Percentiles rank a stretch among this genome's conserved stretches.
Conservation (phyloP, 2,888 invertebrate species). For the Hirtodrosophila duncani region DNA sequence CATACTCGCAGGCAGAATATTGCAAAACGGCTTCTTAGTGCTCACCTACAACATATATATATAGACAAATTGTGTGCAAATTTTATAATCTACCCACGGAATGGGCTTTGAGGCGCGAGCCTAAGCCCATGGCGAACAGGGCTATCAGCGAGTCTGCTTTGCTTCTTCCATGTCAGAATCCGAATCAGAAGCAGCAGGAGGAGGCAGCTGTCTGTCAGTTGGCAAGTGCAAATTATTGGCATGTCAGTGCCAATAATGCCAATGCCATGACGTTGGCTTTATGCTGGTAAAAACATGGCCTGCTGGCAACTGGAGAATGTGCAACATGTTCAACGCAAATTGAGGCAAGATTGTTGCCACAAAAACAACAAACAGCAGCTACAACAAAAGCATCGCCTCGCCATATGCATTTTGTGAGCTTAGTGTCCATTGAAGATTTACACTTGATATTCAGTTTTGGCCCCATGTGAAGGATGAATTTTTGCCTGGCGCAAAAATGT, state of each 20-base stretch:
- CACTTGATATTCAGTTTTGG: slow-evolving; percentile 3
- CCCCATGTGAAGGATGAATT: too few relatives aligned
- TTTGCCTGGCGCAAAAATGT: too few relatives aligned
- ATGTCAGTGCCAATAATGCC: slow-evolving; percentile 15
- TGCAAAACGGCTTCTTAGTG: too few relatives aligned
- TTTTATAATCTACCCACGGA: too few relatives aligned
- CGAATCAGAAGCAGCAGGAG: neutral
- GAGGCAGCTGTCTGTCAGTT: neutral
- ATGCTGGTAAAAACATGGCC: slow-evolving; percentile 1
- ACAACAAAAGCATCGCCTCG: too few relatives aligned
- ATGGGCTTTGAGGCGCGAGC: too few relatives aligned
- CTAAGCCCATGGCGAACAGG: too few relatives aligned
- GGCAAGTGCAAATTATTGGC: slow-evolving; percentile 17
- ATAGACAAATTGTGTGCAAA: too few relatives aligned
- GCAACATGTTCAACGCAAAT: slow-evolving; percentile 10
- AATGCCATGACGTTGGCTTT: slow-evolving; percentile 8
- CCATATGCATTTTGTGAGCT: neutral
- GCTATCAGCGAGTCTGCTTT: too few relatives aligned
- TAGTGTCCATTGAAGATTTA: neutral
- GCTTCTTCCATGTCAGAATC: too few relatives aligned
- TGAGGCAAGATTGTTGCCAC: slow-evolving; percentile 9
- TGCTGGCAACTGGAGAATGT: neutral
- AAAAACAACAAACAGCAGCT: neutral
- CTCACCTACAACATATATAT: too few relatives aligned
- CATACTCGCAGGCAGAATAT: too few relatives aligned